Evolutionary conservation across 2,888 invertebrate genomes (phyloP), one percentile per base, ranked within the genome.

Genomic region (Syrista parreyssii): DNA sequence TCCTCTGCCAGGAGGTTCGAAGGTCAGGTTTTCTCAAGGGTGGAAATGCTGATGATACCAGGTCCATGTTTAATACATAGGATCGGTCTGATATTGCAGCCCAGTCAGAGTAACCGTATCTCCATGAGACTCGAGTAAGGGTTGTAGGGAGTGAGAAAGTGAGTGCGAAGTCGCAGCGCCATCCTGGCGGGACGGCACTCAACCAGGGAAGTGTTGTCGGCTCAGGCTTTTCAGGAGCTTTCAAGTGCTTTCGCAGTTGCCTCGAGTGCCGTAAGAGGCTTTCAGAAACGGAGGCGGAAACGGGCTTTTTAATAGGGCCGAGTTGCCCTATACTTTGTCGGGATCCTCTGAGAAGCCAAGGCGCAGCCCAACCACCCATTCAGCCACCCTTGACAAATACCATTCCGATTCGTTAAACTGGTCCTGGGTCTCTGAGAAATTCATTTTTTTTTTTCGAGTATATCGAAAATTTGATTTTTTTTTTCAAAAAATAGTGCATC

Each of bases 241-340:
- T 91, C 91, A 91, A 91, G 91, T 91, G 90, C 91, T 90, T 91
- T 91, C 88, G 88, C 91, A 91, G 91, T 91, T 91, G 90, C 91
- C 90, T 91, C 90, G 90, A 91, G 91, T 91, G 89, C 89, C 88
- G 88, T 91, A 91, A 91, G 91, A 91, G 90, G 91, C 91, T 91
- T 91, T 91, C 90, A 90, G 90, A 91, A 90, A 91, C 88, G 90
- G 88, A 91, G 89, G 90, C 89, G 90, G 90, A 91, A 90, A 91
- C 90, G 89, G 90, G 89, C 89, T 91, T 91, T 91, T 91, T 91
- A 91, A 91, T 91, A 91, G 90, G 89, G 89, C 89, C 89, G 86
- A 88, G 35, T 32, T 74, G 15, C 30, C 35, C 74, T 71, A 32
- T 33, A 55, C 55, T 55, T 55, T 55, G 55, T 55, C 55, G 55